Conservation (phyloP, 2,113 vertebrate species). For the Coregonus clupeaformis region DNA sequence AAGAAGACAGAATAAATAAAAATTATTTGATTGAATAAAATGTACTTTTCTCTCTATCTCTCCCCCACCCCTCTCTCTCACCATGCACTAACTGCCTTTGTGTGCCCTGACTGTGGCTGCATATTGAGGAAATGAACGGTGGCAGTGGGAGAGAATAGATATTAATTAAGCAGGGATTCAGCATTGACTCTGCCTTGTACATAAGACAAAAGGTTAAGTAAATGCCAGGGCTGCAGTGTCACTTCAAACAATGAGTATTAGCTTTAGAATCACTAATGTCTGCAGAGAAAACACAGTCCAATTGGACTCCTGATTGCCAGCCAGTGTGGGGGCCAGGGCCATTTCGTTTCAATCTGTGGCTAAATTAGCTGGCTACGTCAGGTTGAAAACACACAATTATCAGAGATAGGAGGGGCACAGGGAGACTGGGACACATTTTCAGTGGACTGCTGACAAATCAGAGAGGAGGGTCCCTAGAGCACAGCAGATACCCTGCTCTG, state of each 20-base stretch:
- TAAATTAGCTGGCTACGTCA: constrained; percentile 84
- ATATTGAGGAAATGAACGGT: constrained; percentile 79
- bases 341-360: constrained; percentile 87
- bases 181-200: constrained; percentile 93
- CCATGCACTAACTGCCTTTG: constrained; percentile 36
- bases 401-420: constrained; percentile 74
- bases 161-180: constrained; percentile 99
- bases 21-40: constrained; percentile 34
- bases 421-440: constrained; percentile 53
- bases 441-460: not conserved
- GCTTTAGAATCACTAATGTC: constrained; percentile 99
- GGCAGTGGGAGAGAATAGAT: constrained; percentile 76
- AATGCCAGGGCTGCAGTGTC: constrained; percentile 96
- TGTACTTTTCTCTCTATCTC: constrained; percentile 9
- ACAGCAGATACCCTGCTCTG: not conserved
- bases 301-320: constrained; percentile 86
- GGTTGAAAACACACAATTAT: constrained; percentile 86
- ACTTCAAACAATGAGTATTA: constrained; percentile 99
- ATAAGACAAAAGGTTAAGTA: constrained; percentile 99
- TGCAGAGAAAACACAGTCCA: constrained; percentile 95
- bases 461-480: not conserved
- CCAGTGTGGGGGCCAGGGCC: constrained; percentile 78
- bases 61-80: not conserved
- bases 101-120: constrained; percentile 42
- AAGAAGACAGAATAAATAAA: constrained; percentile 19